Evolutionary conservation across 2,888 invertebrate genomes (phyloP).

Genomic region (Entomobrya multifasciata): DNA sequence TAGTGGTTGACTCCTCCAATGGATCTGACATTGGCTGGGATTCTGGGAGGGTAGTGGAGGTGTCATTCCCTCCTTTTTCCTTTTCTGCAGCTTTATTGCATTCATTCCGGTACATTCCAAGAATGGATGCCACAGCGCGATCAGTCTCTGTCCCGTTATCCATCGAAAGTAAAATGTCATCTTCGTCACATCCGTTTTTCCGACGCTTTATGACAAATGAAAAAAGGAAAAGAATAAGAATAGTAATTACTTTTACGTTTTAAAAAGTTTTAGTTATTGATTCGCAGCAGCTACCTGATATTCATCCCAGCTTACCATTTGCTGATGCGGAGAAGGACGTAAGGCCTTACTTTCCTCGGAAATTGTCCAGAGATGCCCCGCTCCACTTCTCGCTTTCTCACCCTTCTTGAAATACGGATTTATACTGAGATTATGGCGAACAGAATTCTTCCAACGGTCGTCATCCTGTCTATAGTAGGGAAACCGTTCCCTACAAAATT

Average conservation of each 20-base stretch:
- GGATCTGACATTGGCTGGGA: background rate
- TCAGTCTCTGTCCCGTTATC: conserved; percentile 74
- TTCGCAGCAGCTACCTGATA: too few species aligned
- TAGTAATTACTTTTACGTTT: background rate
- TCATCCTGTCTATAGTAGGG: conserved; percentile 94
- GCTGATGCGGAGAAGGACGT: conserved; percentile 67
- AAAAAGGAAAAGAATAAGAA: background rate
- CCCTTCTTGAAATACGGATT: conserved; percentile 95
- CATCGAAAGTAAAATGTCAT: conserved; percentile 65
- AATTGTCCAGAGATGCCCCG: conserved; percentile 94
- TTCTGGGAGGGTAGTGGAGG: too few species aligned
- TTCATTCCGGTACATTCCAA: conserved; percentile 43
- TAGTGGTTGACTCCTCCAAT: background rate
- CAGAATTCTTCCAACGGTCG: conserved; percentile 96
- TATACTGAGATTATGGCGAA: conserved; percentile 93
- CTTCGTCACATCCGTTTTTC: conserved; percentile 55
- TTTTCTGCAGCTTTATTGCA: conserved; percentile 38
- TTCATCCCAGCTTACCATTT: conserved; percentile 63
- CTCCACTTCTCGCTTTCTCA: conserved; percentile 91
- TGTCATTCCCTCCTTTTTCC: background rate
- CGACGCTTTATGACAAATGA: conserved; percentile 57
- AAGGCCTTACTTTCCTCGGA: conserved; percentile 82
- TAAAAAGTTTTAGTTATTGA: background rate
- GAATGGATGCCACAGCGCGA: conserved; percentile 70
- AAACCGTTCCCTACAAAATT: conserved; percentile 87